These are phyloP conservation scores for Stenchaetothrips biformis DNA, from an alignment of 2,888 invertebrate genomes.

Conservation along the genomic window DNA sequence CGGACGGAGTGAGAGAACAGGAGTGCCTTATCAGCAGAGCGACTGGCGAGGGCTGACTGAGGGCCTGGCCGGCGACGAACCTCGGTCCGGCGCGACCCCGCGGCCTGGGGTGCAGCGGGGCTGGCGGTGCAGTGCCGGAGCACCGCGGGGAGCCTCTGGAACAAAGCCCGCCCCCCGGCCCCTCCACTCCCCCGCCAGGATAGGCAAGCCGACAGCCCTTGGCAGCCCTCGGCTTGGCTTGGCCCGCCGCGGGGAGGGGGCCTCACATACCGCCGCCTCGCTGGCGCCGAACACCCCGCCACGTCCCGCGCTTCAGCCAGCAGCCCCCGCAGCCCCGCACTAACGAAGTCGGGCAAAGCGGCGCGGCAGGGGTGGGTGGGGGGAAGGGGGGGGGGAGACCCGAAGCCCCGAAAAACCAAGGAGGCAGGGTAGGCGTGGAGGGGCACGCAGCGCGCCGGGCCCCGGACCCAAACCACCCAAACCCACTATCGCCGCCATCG, in stretches of 20 bases:
- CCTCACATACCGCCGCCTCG: constrained; percentile 36
- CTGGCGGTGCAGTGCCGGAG: too few species aligned
- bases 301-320: constrained; percentile 40
- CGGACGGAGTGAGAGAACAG: background rate
- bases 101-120: too few species aligned
- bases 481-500: background rate
- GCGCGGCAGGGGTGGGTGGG: background rate
- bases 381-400: constrained; percentile 29
- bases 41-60: background rate
- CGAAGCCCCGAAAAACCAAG: constrained; percentile 33
- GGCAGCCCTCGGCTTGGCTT: too few species aligned
- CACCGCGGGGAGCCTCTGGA: too few species aligned
- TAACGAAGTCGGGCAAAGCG: constrained; percentile 30
- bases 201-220: background rate
- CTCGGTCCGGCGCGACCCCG: too few species aligned
- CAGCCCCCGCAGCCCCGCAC: constrained; percentile 25
- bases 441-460: constrained; percentile 37
- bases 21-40: background rate
- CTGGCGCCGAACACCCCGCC: constrained; percentile 41
- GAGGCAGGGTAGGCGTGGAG: constrained; percentile 39
- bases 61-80: too few species aligned
- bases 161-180: background rate
- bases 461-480: too few species aligned
- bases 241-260: constrained; percentile 17
- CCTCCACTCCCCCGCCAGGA: background rate